These are phyloP conservation scores for Microcebus tavaratra DNA, from an alignment of 2,113 vertebrate genomes.

Conservation along the genomic window DNA sequence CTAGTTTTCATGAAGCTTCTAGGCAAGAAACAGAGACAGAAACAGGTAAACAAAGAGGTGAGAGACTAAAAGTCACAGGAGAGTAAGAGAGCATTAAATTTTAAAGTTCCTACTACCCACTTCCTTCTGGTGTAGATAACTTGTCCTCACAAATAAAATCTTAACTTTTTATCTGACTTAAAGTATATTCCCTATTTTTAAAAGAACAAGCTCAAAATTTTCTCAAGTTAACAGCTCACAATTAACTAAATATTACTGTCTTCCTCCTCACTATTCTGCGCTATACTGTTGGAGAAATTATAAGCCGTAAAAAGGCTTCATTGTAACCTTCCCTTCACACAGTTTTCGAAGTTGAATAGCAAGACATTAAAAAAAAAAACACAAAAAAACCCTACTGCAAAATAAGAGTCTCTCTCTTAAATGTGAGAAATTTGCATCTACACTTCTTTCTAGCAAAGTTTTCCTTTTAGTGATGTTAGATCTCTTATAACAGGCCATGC, in stretches of 20 bases:
- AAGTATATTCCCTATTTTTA: conserved; percentile 34
- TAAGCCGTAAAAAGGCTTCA: conserved; percentile 74
- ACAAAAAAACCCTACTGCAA: conserved; percentile 74
- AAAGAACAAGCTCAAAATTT: conserved; percentile 67
- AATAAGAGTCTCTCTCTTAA: conserved; percentile 84
- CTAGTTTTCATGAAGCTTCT: not conserved
- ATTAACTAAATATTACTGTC: conserved; percentile 75
- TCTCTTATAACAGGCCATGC: not conserved
- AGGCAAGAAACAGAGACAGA: conserved; percentile 23
- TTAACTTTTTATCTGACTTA: not conserved
- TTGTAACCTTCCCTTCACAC: conserved; percentile 69
- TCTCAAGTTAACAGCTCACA: conserved; percentile 77
- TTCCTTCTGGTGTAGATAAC: conserved; percentile 75
- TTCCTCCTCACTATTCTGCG: conserved; percentile 69
- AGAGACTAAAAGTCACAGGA: not conserved
- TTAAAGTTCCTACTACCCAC: conserved; percentile 68
- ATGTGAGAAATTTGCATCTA: conserved; percentile 66
- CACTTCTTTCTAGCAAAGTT: conserved; percentile 43
- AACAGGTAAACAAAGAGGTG: not conserved
- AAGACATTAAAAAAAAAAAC: conserved; percentile 19
- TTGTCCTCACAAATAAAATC: conserved; percentile 54
- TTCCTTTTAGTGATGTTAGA: conserved; percentile 31
- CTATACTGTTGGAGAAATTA: conserved; percentile 75
- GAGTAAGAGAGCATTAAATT: conserved; percentile 53
- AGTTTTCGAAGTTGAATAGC: conserved; percentile 83